Evolutionary conservation across 2,113 vertebrate genomes (phyloP).

Genomic region (Nothoprocta perdicaria): DNA sequence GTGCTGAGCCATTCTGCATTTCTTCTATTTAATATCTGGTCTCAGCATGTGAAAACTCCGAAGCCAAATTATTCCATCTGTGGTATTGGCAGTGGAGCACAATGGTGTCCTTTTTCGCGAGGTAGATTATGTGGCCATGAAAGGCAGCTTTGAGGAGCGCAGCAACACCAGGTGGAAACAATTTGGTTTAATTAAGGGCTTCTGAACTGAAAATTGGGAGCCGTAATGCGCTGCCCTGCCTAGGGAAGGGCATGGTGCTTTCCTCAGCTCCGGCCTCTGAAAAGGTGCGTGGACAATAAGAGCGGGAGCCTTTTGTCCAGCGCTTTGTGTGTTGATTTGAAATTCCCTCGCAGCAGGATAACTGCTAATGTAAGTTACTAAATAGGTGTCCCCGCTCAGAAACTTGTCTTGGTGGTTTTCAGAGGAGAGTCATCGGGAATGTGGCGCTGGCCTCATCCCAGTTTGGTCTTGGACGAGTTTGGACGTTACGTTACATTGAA

Average conservation of each 20-base stretch:
- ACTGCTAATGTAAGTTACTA: not conserved
- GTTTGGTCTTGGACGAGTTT: fast-evolving
- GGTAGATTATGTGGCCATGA: slow-evolving; percentile 35
- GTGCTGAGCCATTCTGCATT: slow-evolving; percentile 3
- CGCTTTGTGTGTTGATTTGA: not conserved
- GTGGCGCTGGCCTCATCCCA: not conserved
- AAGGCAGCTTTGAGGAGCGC: slow-evolving; percentile 50
- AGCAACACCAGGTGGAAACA: slow-evolving; percentile 47
- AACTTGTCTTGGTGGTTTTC: not conserved
- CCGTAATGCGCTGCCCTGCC: not conserved
- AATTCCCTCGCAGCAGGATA: not conserved
- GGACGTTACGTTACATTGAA: not conserved
- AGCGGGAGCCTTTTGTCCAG: not conserved
- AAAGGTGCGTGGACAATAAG: not conserved
- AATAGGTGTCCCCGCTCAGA: not conserved
- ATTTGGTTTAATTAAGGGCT: slow-evolving; percentile 46
- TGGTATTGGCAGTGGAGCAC: slow-evolving; percentile 21
- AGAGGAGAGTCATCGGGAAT: not conserved
- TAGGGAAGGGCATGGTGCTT: fast-evolving
- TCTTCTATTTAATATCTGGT: slow-evolving; percentile 70
- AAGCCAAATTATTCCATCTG: slow-evolving; percentile 62
- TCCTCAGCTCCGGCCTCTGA: fast-evolving
- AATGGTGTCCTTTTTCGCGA: slow-evolving; percentile 31
- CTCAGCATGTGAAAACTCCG: slow-evolving; percentile 71
- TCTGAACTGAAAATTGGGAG: slow-evolving; percentile 13